These are phyloP conservation scores for Epiblema foenella DNA, from an alignment of 2,888 invertebrate species.

Conservation along the genomic window DNA sequence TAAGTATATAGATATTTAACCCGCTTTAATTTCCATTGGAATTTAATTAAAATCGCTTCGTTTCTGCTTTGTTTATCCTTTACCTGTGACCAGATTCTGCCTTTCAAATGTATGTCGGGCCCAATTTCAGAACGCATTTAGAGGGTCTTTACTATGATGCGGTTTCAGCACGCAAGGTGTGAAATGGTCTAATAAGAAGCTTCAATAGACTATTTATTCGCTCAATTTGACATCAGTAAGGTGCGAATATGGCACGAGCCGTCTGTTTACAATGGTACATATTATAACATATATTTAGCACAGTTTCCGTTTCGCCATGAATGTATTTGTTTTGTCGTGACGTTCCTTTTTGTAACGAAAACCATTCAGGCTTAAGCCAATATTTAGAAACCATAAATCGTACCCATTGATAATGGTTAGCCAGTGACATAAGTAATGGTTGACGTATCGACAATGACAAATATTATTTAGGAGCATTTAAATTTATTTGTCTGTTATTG, in stretches of 20 bases:
- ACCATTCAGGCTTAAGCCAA: constrained; percentile 27
- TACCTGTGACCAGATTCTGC: no score
- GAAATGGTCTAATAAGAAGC: not conserved
- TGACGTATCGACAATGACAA: constrained; percentile 35
- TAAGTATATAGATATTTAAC: no score
- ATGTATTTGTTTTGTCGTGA: constrained; percentile 33
- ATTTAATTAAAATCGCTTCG: no score
- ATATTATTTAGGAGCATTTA: constrained; percentile 19
- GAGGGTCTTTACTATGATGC: no score
- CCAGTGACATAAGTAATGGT: constrained; percentile 15
- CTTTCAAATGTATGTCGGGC: no score
- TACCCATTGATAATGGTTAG: constrained; percentile 39
- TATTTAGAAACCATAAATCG: constrained; percentile 42
- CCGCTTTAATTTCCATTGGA: no score
- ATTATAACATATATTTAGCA: constrained; percentile 31
- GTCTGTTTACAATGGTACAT: constrained; percentile 28
- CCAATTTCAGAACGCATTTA: no score
- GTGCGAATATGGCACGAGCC: constrained; percentile 29
- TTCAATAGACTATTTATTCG: constrained; percentile 5
- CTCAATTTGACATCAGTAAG: constrained; percentile 4
- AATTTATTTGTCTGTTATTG: constrained; percentile 7
- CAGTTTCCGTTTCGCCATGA: constrained; percentile 23
- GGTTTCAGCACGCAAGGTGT: not conserved
- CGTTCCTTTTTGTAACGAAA: constrained; percentile 30
- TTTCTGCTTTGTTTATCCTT: no score